phyloP scores from a whole-genome alignment of 2,113 vertebrate species.

The Noctilio leporinus region DNA sequence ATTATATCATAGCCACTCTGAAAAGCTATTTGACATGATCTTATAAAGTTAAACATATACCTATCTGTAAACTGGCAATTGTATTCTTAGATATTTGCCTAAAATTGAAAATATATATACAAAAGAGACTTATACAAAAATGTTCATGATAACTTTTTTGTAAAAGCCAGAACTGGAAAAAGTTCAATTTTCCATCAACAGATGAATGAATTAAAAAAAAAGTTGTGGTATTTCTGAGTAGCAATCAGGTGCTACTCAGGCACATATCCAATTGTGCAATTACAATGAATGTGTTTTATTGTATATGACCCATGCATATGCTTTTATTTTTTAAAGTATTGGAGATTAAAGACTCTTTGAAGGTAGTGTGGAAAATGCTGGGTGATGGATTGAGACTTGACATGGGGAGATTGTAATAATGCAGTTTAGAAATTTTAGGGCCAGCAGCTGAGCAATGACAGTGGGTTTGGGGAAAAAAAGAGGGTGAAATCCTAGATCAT shows the following conservation, averaged over 20 bases:
- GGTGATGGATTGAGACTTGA: background rate
- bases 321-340: background rate
- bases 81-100: background rate
- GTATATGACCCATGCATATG: background rate
- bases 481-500: background rate
- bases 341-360: background rate
- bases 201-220: background rate
- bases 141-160: background rate
- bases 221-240: background rate
- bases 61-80: background rate
- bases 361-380: background rate
- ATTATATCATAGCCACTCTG: conserved; percentile 8
- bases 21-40: background rate
- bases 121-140: background rate
- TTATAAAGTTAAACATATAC: background rate
- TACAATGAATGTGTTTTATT: background rate
- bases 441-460: background rate
- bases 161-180: background rate
- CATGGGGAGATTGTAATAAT: background rate
- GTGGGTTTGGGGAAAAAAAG: background rate
- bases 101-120: background rate
- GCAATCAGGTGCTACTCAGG: background rate
- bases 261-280: background rate
- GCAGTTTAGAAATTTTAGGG: background rate
- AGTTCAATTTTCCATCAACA: background rate